Percentiles rank a stretch among this genome's conserved stretches.
These are phyloP conservation scores for Daboia siamensis DNA, from an alignment of 2,113 vertebrate genomes.

Conservation along the genomic window DNA sequence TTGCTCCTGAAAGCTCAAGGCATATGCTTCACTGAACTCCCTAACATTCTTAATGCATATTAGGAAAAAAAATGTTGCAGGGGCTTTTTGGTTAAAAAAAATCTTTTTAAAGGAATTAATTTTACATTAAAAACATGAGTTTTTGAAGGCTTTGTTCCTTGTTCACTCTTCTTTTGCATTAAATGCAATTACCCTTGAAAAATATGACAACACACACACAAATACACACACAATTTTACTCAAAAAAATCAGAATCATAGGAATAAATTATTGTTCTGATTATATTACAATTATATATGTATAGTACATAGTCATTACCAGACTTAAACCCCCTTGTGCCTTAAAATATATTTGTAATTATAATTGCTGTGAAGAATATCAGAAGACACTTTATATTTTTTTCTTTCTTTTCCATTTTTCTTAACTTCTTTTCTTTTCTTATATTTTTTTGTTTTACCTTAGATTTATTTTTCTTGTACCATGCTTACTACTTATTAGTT, in stretches of 20 bases:
- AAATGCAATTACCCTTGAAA: constrained; percentile 51
- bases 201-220: constrained; percentile 23
- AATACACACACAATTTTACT: not conserved
- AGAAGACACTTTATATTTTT: not conserved
- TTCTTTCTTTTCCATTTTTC: not conserved
- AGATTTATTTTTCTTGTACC: not conserved
- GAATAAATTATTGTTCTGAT: constrained; percentile 24
- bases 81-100: constrained; percentile 41
- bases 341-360: not conserved
- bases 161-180: not conserved
- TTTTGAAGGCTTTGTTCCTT: constrained; percentile 16
- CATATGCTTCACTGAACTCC: constrained; percentile 80
- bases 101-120: constrained; percentile 71
- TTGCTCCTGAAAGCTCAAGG: constrained; percentile 88
- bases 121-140: constrained; percentile 73
- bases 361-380: not conserved
- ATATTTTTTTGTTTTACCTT: not conserved
- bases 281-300: constrained; percentile 12
- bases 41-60: constrained; percentile 82
- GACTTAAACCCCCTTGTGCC: not conserved
- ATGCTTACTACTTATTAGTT: not conserved
- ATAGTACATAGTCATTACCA: not conserved
- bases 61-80: constrained; percentile 77
- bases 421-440: not conserved
- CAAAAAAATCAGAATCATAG: constrained; percentile 33